Conservation (phyloP, 2,888 invertebrate genomes). For the Gnatocerus cornutus region DNA sequence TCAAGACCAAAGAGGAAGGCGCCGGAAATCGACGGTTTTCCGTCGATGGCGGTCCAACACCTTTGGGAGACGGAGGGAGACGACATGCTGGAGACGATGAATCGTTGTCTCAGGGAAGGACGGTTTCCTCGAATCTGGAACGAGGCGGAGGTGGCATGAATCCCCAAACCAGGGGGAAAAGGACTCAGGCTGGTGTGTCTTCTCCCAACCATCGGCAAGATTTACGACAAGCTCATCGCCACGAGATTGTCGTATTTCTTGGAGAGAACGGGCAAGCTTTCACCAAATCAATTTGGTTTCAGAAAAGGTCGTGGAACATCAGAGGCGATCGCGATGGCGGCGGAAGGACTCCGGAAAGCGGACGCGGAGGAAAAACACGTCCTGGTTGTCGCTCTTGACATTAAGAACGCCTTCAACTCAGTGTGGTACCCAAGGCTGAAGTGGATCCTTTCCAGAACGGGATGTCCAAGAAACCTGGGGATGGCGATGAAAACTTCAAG, state of each 20-base stretch:
- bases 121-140: constrained; percentile 53
- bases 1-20: too few relatives aligned
- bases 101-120: constrained; percentile 51
- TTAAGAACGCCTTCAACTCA: too few relatives aligned
- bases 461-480: too few relatives aligned
- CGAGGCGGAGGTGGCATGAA: constrained; percentile 48
- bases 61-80: constrained; percentile 23
- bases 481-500: constrained; percentile 3
- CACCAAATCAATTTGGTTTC: constrained; percentile 49
- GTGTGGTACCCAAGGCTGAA: too few relatives aligned
- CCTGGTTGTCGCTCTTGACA: too few relatives aligned
- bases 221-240: constrained; percentile 57
- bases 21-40: constrained; percentile 43
- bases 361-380: too few relatives aligned
- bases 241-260: not conserved
- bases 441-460: too few relatives aligned
- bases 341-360: not conserved
- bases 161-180: constrained; percentile 52
- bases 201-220: constrained; percentile 56
- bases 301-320: constrained; percentile 56
- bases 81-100: constrained; percentile 22
- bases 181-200: constrained; percentile 57
- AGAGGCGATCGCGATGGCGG: constrained; percentile 52
- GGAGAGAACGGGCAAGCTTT: too few relatives aligned
- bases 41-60: too few relatives aligned